Percentiles rank a stretch among this genome's conserved stretches.
phyloP scores from a whole-genome alignment of 2,797 vertebrate genomes.

The Sebastes variabilis region DNA sequence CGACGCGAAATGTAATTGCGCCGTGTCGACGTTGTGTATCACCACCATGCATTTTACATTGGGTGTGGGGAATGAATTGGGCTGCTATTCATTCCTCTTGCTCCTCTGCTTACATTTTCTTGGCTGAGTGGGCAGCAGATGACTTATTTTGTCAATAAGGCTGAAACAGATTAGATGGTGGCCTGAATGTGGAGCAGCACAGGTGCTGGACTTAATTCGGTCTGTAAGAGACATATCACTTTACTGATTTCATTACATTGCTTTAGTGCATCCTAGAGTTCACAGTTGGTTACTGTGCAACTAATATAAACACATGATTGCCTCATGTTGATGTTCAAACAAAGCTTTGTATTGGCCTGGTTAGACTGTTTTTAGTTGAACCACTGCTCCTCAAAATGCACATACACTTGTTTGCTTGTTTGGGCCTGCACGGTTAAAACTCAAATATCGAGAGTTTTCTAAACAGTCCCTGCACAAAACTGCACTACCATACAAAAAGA shows the following conservation, averaged over 20 bases:
- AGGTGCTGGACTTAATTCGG: slow-evolving; percentile 12
- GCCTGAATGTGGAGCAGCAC: slow-evolving; percentile 27
- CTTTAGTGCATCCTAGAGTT: neutral
- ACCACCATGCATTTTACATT: slow-evolving; percentile 38
- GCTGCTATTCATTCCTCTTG: slow-evolving; percentile 8
- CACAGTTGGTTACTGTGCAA: neutral
- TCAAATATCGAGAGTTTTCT: neutral
- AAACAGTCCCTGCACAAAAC: neutral
- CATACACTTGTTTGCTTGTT: neutral
- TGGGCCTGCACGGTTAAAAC: neutral
- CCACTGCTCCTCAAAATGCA: neutral
- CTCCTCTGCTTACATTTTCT: slow-evolving; percentile 40
- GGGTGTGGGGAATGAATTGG: slow-evolving; percentile 29
- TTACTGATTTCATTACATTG: slow-evolving; percentile 1
- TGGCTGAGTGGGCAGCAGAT: slow-evolving; percentile 41
- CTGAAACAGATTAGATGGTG: slow-evolving; percentile 31
- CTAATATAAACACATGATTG: neutral
- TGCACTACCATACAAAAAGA: neutral
- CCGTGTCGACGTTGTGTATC: slow-evolving; percentile 36
- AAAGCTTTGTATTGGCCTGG: neutral
- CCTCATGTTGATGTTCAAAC: neutral
- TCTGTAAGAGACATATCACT: neutral
- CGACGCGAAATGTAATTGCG: slow-evolving; percentile 49
- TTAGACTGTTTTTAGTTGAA: neutral
- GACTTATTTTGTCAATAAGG: slow-evolving; percentile 58